Conservation (phyloP, 2,113 vertebrate species). For the Leucopsar rothschildi region DNA sequence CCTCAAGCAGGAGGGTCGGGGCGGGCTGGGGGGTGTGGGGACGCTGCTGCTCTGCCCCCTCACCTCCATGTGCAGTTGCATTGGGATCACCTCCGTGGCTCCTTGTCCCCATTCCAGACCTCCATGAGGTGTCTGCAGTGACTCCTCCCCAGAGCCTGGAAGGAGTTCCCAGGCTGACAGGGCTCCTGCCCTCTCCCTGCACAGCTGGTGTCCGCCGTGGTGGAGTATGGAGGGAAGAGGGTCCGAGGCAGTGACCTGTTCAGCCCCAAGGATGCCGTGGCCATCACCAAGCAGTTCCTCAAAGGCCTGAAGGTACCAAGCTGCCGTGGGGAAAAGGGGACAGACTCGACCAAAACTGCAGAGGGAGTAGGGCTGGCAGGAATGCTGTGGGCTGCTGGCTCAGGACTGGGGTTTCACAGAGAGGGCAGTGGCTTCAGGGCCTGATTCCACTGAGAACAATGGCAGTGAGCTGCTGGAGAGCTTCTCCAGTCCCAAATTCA, state of each 20-base stretch:
- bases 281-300: slow-evolving; percentile 97
- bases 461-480: not conserved
- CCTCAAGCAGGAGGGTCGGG: not conserved
- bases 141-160: not conserved
- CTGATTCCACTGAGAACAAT: rapidly evolving
- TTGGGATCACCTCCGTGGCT: not conserved
- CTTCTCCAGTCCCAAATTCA: not conserved
- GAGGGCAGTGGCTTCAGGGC: not conserved
- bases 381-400: not conserved
- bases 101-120: not conserved
- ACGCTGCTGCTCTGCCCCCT: not conserved
- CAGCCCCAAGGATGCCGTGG: slow-evolving; percentile 88
- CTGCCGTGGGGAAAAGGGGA: rapidly evolving
- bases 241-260: slow-evolving; percentile 92
- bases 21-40: not conserved
- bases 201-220: slow-evolving; percentile 85
- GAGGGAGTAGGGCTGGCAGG: not conserved
- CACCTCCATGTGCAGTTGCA: not conserved
- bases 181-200: not conserved
- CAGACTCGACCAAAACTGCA: not conserved
- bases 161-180: not conserved
- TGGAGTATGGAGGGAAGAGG: slow-evolving; percentile 93
- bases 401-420: not conserved
- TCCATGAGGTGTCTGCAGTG: not conserved
- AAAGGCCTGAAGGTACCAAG: slow-evolving; percentile 89